Evolutionary conservation across 2,888 invertebrate species (phyloP).

Genomic region (Tenthredo scrophulariae): DNA sequence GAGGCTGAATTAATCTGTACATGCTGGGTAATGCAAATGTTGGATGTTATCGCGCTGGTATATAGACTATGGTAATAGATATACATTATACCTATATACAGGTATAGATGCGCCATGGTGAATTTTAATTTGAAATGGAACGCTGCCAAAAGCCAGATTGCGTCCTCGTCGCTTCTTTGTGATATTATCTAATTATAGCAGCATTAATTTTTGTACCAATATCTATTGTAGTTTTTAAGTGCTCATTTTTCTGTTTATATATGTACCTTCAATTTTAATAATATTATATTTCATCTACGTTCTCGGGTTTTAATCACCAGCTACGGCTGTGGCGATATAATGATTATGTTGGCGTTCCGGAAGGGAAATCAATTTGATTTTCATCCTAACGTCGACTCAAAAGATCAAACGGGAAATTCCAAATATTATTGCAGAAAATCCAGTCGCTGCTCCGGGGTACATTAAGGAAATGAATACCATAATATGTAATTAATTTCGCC

Average conservation of each 20-base stretch:
- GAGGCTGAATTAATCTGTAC: conserved; percentile 13
- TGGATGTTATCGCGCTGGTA: conserved; percentile 31
- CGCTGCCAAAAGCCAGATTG: conserved; percentile 54
- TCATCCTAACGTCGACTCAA: background rate
- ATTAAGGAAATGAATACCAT: background rate
- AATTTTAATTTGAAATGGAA: conserved; percentile 44
- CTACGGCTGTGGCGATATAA: background rate
- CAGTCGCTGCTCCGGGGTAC: background rate
- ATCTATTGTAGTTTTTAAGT: conserved; percentile 75
- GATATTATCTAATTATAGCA: conserved; percentile 71
- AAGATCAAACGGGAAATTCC: conserved; percentile 14
- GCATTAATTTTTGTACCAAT: conserved; percentile 78
- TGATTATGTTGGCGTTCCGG: conserved; percentile 32
- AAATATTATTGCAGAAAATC: background rate
- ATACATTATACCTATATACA: conserved; percentile 14
- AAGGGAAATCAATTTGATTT: conserved; percentile 35
- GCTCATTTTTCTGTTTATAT: conserved; percentile 63
- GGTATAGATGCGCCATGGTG: conserved; percentile 23
- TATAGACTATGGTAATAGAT: conserved; percentile 25
- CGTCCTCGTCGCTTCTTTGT: conserved; percentile 70
- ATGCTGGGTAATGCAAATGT: conserved; percentile 37
- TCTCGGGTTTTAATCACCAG: conserved; percentile 12
- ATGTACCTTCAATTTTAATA: conserved; percentile 21
- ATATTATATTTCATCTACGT: conserved; percentile 35
- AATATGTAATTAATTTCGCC: conserved; percentile 40